Conservation (phyloP, 2,888 invertebrate species). For the Pteria penguin region DNA sequence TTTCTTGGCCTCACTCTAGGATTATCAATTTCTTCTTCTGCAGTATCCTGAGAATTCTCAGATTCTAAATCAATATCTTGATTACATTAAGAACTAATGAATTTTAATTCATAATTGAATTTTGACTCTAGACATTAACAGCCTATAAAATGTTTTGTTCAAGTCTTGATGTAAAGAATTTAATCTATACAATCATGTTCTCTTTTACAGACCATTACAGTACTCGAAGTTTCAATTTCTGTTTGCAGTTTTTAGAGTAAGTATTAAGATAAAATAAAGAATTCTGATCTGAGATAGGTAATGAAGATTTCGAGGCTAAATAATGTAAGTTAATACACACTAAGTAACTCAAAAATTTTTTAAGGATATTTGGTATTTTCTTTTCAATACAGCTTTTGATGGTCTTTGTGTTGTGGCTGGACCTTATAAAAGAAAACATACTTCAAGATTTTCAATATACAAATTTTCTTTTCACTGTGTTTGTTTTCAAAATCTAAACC, state of each 20-base stretch:
- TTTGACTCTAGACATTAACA: no score
- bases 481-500: no score
- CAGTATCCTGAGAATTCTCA: background rate
- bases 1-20: conserved; percentile 9
- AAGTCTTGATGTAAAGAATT: background rate
- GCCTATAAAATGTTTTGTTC: no score
- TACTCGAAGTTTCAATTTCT: no score
- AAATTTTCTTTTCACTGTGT: no score
- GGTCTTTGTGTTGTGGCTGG: conserved; percentile 61
- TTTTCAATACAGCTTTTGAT: conserved; percentile 58
- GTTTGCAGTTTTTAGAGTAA: no score
- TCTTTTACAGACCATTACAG: no score
- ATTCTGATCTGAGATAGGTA: no score
- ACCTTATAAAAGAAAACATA: conserved; percentile 53
- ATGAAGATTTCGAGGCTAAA: background rate
- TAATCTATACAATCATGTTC: no score
- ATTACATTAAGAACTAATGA: background rate
- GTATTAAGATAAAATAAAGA: no score
- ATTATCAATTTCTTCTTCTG: conserved; percentile 9
- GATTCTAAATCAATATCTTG: background rate
- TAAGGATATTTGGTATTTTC: conserved; percentile 70
- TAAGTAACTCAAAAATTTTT: background rate
- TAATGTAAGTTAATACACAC: background rate
- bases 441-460: no score
- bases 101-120: no score